A percentile compares a stretch with the other conserved stretches of the same genome.
phyloP scores from a whole-genome alignment of 2,888 invertebrate genomes.

The Plagodis dolabraria region DNA sequence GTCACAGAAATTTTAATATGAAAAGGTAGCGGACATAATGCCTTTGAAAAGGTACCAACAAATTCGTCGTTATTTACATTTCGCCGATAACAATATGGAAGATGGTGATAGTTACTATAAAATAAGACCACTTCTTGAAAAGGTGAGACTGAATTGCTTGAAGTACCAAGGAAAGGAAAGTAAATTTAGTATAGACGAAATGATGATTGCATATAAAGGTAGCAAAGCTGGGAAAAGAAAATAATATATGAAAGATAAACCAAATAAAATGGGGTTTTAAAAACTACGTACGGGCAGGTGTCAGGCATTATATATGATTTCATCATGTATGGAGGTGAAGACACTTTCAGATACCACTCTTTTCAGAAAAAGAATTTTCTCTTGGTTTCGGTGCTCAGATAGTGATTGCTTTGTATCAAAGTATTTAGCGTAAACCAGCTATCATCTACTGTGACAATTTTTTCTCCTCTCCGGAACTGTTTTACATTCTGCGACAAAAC shows the following conservation, averaged over 20 bases:
- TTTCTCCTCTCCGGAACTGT: neutral
- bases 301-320: constrained; percentile 55
- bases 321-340: neutral
- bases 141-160: neutral
- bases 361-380: neutral
- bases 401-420: constrained; percentile 42
- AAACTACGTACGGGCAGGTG: constrained; percentile 46
- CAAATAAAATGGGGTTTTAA: constrained; percentile 55
- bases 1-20: too few relatives aligned
- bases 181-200: neutral
- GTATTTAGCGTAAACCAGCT: constrained; percentile 24
- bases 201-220: constrained; percentile 1
- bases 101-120: too few relatives aligned
- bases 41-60: too few relatives aligned
- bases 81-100: too few relatives aligned
- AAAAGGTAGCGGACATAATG: too few relatives aligned
- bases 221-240: constrained; percentile 23
- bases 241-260: too few relatives aligned
- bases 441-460: constrained; percentile 2
- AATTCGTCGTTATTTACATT: too few relatives aligned
- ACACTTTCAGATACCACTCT: neutral
- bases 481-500: neutral
- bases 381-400: constrained; percentile 44
- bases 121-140: neutral
- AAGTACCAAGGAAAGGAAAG: neutral